These are phyloP conservation scores for Eupithecia tripunctaria DNA, from an alignment of 2,888 invertebrate species.

Conservation along the genomic window DNA sequence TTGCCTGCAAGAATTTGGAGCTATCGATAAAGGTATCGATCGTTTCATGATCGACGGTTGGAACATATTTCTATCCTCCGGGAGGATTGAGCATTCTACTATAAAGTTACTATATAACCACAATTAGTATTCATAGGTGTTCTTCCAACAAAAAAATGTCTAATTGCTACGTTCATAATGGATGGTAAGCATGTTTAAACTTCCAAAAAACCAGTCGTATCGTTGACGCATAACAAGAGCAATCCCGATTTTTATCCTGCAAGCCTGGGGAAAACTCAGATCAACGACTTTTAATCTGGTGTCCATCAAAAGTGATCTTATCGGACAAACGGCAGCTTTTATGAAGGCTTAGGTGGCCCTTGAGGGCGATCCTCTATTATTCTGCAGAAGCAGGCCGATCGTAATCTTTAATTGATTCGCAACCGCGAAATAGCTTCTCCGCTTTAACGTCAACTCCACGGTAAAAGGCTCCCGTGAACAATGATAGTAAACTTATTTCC, in stretches of 20 bases:
- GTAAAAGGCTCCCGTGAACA: constrained; percentile 8
- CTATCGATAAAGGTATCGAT: not conserved
- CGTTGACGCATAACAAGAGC: not conserved
- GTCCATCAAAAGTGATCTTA: not conserved
- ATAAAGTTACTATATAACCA: too few species aligned
- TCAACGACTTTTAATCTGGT: too few species aligned
- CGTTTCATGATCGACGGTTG: not conserved
- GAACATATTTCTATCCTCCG: not conserved
- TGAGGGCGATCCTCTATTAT: not conserved
- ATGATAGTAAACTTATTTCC: constrained; percentile 16
- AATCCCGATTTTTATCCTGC: not conserved
- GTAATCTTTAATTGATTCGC: not conserved
- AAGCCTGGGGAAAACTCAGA: not conserved
- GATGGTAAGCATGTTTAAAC: too few species aligned
- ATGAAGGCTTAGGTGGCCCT: not conserved
- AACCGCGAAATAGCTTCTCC: not conserved
- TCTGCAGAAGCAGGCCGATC: not conserved
- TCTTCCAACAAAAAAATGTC: too few species aligned
- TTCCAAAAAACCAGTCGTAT: not conserved
- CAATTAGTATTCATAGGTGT: too few species aligned
- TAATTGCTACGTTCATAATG: not conserved
- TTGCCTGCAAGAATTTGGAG: not conserved
- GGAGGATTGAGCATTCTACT: not conserved
- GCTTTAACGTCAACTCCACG: not conserved
- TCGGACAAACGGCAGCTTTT: not conserved